phyloP scores from a whole-genome alignment of 2,888 invertebrate species.

The Halictus ligatus region DNA sequence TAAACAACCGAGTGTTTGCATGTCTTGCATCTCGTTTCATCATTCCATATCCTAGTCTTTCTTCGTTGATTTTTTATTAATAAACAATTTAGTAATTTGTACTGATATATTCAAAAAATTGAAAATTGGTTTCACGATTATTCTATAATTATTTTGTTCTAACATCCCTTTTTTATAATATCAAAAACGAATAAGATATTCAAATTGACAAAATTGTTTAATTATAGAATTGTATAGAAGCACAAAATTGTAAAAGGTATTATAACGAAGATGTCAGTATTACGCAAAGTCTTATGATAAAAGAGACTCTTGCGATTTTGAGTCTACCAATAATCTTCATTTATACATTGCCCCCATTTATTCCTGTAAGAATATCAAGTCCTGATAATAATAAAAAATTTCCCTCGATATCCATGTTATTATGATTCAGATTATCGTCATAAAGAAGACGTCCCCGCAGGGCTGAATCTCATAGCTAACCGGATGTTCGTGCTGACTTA shows the following conservation, averaged over 20 bases:
- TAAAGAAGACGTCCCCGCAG: neutral
- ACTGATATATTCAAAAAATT: neutral
- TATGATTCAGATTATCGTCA: conserved; percentile 7
- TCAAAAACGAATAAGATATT: neutral
- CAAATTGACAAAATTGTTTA: neutral
- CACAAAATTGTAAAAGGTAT: neutral
- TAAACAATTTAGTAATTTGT: neutral
- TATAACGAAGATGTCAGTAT: neutral
- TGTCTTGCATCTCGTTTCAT: neutral
- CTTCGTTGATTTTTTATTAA: neutral
- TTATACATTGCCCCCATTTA: neutral
- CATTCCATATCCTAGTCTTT: neutral
- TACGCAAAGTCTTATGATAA: neutral
- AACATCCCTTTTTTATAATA: neutral
- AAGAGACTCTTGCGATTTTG: neutral
- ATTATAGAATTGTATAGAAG: neutral
- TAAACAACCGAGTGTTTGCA: neutral
- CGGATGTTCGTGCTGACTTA: conserved; percentile 40
- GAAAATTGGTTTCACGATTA: neutral
- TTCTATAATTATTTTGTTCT: neutral
- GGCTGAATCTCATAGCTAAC: conserved; percentile 18
- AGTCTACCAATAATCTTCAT: neutral
- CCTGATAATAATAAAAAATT: conserved; percentile 14
- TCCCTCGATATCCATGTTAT: neutral
- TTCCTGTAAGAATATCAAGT: neutral